Evolutionary conservation across 2,797 vertebrate species (phyloP), one percentile per base, ranked within the genome.

Genomic region (Acropternis orthonyx): DNA sequence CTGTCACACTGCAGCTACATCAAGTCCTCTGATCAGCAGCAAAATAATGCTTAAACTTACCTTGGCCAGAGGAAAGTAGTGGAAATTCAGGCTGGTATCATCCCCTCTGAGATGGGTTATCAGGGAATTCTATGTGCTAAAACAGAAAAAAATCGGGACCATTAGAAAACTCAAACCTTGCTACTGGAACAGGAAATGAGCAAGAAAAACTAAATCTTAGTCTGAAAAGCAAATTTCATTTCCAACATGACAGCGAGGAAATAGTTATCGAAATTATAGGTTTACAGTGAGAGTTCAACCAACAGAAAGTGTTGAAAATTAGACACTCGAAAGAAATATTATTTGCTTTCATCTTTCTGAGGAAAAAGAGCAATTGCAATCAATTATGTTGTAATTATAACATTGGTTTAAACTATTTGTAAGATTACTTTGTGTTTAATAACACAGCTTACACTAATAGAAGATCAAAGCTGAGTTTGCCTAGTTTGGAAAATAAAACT

Each of bases 401-500:
- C 67, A 82, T 48, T 51, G 32, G 8, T 67, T 95, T 94, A 62
- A 81, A 88, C 44, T 87, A 52, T 74, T 65, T 82, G 46, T 73
- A 69, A 95, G 81, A 87, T 93, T 66, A 91, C 52, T 88, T 82
- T 28, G 15, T 26, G 24, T 92, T 95, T 96, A 96, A 73, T 87
- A 95, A 93, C 9, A 9, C 67, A 89, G 66, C 3, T 44, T 75
- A 89, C 6, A 3, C 87, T 88, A 87, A 94, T 52, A 75, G 66
- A 87, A 93, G 92, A 85, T 71, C 83, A 91, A 92, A 92, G 51
- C 58, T 82, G 11, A 16, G 5, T 95, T 97, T 95, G 76, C 78
- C 82, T 87, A 52, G 84, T 92, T 85, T 89, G 75, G 67, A 92
- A 96, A 97, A 93, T 77, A 74, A 87, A 95, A 81, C 24, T 56